phyloP scores from a whole-genome alignment of 1,140 invertebrate genomes.

The Drosophila melanica region DNA sequence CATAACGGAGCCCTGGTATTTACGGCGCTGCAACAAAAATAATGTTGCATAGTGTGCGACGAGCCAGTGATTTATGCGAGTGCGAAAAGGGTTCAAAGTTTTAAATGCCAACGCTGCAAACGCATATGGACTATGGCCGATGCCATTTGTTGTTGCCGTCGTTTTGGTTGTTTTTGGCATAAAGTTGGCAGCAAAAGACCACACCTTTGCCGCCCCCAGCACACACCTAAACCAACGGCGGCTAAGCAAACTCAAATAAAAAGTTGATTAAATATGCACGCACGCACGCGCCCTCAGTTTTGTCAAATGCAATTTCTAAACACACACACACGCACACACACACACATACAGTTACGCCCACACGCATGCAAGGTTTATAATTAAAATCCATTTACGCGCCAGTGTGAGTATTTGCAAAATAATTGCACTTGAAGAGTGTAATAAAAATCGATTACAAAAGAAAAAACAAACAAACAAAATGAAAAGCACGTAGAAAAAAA shows the following conservation, averaged over 20 bases:
- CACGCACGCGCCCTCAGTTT: conserved; percentile 38
- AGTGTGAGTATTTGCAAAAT: conserved; percentile 7
- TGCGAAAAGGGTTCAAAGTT: conserved; percentile 48
- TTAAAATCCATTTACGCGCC: conserved; percentile 32
- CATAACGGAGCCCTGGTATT: conserved; percentile 53
- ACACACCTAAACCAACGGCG: conserved; percentile 10
- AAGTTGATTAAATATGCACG: conserved; percentile 52
- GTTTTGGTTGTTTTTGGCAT: conserved; percentile 1
- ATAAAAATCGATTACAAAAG: conserved; percentile 13
- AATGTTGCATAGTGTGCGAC: conserved; percentile 53
- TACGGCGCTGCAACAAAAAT: conserved; percentile 49
- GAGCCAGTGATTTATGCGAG: conserved; percentile 54
- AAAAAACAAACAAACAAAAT: too few relatives aligned
- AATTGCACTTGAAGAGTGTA: conserved; percentile 10
- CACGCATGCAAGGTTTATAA: conserved; percentile 24
- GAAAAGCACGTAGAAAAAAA: not conserved
- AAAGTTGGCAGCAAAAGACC: conserved; percentile 17
- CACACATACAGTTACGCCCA: not conserved
- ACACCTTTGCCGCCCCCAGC: conserved; percentile 1
- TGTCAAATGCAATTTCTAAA: conserved; percentile 46
- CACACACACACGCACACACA: conserved; percentile 4
- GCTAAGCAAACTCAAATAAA: conserved; percentile 38
- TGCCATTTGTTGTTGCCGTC: not conserved
- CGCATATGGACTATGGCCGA: conserved; percentile 17
- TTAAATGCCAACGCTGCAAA: conserved; percentile 49